These are phyloP conservation scores for Myotis brandtii DNA, from an alignment of 2,113 vertebrate genomes.

Conservation along the genomic window DNA sequence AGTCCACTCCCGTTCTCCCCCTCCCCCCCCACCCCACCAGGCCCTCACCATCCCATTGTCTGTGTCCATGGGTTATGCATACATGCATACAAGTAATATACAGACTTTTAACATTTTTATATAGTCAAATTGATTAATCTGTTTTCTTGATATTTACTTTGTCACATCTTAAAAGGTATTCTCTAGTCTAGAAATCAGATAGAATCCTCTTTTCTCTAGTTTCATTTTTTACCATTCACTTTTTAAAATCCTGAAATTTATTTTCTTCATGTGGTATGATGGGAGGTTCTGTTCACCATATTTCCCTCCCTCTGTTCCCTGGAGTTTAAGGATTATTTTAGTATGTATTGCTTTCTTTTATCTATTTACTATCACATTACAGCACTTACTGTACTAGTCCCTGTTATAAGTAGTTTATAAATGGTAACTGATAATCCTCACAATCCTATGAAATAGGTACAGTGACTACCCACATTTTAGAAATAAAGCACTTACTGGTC, in stretches of 20 bases:
- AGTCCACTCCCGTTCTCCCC: no score
- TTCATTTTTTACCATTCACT: not conserved
- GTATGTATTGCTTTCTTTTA: not conserved
- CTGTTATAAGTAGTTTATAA: not conserved
- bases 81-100: not conserved
- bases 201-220: not conserved
- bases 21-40: no score
- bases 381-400: not conserved
- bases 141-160: not conserved
- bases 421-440: not conserved
- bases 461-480: not conserved
- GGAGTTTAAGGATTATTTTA: not conserved
- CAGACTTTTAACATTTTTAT: not conserved
- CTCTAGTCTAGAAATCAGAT: not conserved
- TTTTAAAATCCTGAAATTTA: not conserved
- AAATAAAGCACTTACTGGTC: not conserved
- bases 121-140: not conserved
- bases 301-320: not conserved
- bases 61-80: no score
- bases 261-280: not conserved
- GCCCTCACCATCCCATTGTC: no score
- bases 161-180: not conserved
- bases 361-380: not conserved
- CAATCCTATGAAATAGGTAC: not conserved
- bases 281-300: not conserved